phyloP scores from a whole-genome alignment of 2,797 vertebrate species.

The Avahi laniger region DNA sequence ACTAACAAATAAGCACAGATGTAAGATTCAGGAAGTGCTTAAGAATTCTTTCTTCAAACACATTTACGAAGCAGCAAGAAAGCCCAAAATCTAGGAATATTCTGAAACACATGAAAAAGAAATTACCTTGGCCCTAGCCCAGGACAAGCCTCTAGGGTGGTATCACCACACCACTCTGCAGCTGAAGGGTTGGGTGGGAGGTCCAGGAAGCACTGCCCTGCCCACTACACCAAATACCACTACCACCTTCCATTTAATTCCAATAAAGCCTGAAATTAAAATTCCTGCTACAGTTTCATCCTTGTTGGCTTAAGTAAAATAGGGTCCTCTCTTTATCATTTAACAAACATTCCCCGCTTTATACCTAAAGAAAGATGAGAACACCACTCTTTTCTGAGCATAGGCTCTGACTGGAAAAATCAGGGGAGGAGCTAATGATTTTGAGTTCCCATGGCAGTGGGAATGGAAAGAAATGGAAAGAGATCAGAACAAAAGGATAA shows the following conservation, averaged over 20 bases:
- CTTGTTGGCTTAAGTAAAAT: conserved; percentile 5
- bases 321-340: not conserved
- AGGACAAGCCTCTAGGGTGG: not conserved
- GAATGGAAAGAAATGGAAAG: not conserved
- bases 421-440: not conserved
- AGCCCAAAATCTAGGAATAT: not conserved
- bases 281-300: not conserved
- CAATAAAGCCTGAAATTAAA: not conserved
- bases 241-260: not conserved
- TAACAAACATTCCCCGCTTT: not conserved
- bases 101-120: not conserved
- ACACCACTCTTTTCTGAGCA: not conserved
- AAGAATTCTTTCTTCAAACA: not conserved
- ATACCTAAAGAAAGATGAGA: not conserved
- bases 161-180: not conserved
- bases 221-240: not conserved
- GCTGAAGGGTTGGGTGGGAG: not conserved
- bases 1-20: not conserved
- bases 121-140: not conserved
- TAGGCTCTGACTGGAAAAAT: not conserved
- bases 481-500: not conserved
- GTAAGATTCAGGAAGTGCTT: not conserved
- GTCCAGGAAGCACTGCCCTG: not conserved
- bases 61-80: not conserved
- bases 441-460: not conserved